These are phyloP conservation scores for Leptopterna dolabrata DNA, from an alignment of 2,888 invertebrate species.

Conservation along the genomic window DNA sequence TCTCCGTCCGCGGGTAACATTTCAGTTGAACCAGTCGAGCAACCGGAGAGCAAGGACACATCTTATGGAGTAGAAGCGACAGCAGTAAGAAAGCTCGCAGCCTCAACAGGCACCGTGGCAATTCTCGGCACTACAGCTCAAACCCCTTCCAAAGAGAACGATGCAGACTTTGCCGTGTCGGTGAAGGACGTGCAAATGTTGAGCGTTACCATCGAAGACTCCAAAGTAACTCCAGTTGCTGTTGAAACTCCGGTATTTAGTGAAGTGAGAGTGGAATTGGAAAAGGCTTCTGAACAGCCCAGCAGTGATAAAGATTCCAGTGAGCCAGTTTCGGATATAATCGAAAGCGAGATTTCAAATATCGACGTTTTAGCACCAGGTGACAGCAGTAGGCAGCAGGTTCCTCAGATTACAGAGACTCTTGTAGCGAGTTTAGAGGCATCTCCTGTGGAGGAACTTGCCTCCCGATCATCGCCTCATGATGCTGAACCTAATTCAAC, in stretches of 20 bases:
- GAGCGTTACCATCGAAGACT: background rate
- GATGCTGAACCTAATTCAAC: background rate
- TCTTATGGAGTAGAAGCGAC: constrained; percentile 63
- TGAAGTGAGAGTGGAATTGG: background rate
- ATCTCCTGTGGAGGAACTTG: background rate
- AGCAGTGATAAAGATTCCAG: background rate
- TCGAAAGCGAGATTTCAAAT: background rate
- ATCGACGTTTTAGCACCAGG: background rate
- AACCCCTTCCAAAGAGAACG: constrained; percentile 46
- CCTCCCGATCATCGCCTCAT: background rate
- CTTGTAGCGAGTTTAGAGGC: constrained; percentile 17
- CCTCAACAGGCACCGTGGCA: constrained; percentile 63
- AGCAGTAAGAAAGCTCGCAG: constrained; percentile 63
- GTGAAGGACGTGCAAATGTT: background rate
- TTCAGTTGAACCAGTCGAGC: constrained; percentile 55
- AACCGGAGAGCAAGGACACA: constrained; percentile 61
- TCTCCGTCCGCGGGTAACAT: constrained; percentile 10
- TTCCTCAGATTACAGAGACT: constrained; percentile 37
- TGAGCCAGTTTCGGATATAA: background rate
- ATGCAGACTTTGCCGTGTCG: background rate
- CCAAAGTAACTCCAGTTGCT: background rate
- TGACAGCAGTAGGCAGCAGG: background rate
- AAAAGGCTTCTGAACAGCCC: background rate
- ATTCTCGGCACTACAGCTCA: constrained; percentile 63
- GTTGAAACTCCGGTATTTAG: background rate